phyloP scores from a whole-genome alignment of 1,140 invertebrate genomes.

The Hermatobates lingyangjiaoensis region DNA sequence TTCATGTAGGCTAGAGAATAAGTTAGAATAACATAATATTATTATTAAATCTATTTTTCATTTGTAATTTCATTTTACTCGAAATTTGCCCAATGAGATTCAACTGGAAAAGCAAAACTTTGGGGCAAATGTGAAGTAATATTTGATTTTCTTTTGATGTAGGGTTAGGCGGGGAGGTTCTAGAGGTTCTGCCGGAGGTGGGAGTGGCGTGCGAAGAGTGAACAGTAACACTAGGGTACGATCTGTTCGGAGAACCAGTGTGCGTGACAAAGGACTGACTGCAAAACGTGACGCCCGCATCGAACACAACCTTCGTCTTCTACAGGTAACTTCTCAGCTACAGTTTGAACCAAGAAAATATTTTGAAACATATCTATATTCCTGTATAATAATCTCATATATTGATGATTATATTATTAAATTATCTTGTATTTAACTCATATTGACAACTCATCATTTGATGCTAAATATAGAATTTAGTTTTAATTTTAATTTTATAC shows the following conservation, averaged over 20 bases:
- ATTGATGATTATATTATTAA: neutral
- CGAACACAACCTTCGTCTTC: conserved; percentile 57
- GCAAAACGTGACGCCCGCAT: conserved; percentile 89
- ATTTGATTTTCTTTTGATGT: too few relatives aligned
- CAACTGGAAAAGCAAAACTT: too few relatives aligned
- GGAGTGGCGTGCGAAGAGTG: too few relatives aligned
- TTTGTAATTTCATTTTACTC: too few relatives aligned
- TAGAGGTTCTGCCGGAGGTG: too few relatives aligned
- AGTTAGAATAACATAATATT: too few relatives aligned
- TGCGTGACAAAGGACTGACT: conserved; percentile 79
- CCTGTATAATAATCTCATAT: neutral
- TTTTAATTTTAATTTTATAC: neutral
- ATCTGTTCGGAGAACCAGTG: conserved; percentile 81
- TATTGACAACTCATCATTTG: neutral
- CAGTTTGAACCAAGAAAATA: neutral
- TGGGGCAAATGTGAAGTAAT: too few relatives aligned
- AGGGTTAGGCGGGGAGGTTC: too few relatives aligned
- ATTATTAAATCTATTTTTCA: too few relatives aligned
- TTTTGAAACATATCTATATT: neutral
- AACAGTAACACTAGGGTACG: conserved; percentile 40
- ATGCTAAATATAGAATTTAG: neutral
- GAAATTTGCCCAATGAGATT: too few relatives aligned
- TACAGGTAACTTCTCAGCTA: conserved; percentile 28
- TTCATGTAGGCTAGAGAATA: too few relatives aligned
- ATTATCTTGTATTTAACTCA: neutral